These are phyloP conservation scores for Darevskia nairensis DNA, from an alignment of 2,797 vertebrate genomes.

Conservation along the genomic window DNA sequence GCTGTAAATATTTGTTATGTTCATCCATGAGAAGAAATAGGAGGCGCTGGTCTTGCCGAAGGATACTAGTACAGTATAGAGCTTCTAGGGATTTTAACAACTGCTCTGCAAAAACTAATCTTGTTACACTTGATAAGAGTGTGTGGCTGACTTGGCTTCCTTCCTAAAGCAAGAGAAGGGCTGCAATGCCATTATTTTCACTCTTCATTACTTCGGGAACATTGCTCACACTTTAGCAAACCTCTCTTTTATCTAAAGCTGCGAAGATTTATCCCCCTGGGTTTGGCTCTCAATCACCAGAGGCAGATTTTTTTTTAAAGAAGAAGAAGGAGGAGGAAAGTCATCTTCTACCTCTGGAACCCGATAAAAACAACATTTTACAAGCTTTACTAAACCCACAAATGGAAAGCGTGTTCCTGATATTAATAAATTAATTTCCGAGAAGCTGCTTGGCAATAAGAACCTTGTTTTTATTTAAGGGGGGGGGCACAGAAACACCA, in stretches of 20 bases:
- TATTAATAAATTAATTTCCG: neutral
- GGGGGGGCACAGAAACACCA: no score
- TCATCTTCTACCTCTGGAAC: neutral
- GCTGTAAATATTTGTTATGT: neutral
- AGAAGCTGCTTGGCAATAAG: neutral
- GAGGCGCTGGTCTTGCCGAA: neutral
- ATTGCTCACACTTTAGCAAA: slow-evolving; percentile 35
- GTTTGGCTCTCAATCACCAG: slow-evolving; percentile 34
- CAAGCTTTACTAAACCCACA: neutral
- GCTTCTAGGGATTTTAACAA: neutral
- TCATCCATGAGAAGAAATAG: neutral
- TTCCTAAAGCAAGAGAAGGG: slow-evolving; percentile 13
- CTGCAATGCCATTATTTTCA: neutral
- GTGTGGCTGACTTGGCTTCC: neutral
- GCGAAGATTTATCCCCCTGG: slow-evolving; percentile 18
- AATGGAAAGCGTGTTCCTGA: neutral
- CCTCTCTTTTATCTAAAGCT: slow-evolving; percentile 22
- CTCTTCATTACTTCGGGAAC: slow-evolving; percentile 25
- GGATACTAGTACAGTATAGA: neutral
- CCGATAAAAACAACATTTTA: neutral
- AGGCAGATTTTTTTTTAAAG: slow-evolving; percentile 32
- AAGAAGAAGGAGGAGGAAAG: neutral
- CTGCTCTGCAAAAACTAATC: neutral
- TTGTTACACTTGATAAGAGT: neutral
- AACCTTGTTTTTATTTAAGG: neutral